A percentile compares a stretch with the other conserved stretches of the same genome.
phyloP scores from a whole-genome alignment of 2,888 invertebrate species.

The Lochmaea crataegi region DNA sequence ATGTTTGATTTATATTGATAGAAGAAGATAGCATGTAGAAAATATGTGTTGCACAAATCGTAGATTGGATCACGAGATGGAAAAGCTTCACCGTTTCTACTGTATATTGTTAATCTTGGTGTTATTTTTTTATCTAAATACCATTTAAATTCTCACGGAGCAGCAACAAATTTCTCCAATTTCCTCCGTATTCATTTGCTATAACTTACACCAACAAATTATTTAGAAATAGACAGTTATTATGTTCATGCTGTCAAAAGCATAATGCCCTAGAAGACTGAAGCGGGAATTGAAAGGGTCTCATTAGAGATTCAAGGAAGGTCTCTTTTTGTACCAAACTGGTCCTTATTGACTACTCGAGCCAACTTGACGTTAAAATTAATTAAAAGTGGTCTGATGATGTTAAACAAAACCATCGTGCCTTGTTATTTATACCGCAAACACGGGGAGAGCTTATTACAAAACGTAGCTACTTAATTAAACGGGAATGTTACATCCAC shows the following conservation, averaged over 20 bases:
- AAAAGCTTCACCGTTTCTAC: too few species aligned
- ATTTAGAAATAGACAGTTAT: slow-evolving; percentile 19
- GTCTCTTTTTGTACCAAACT: slow-evolving; percentile 53
- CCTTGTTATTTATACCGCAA: slow-evolving; percentile 44
- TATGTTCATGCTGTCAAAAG: slow-evolving; percentile 17
- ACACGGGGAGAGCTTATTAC: slow-evolving; percentile 41
- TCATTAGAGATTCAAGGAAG: slow-evolving; percentile 55
- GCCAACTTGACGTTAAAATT: slow-evolving; percentile 57
- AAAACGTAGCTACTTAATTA: slow-evolving; percentile 41
- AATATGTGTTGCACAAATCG: too few species aligned
- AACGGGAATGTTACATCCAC: slow-evolving; percentile 15
- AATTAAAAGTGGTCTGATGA: slow-evolving; percentile 55
- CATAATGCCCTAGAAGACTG: slow-evolving; percentile 13
- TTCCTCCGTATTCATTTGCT: not conserved
- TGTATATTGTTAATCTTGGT: too few species aligned
- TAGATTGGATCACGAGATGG: too few species aligned
- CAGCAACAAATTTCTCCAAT: too few species aligned
- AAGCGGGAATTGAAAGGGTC: slow-evolving; percentile 36
- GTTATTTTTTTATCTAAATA: not conserved
- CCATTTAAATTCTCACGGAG: too few species aligned
- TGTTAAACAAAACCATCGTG: slow-evolving; percentile 24
- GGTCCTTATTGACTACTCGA: slow-evolving; percentile 53
- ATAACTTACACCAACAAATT: slow-evolving; percentile 7
- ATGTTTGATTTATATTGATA: too few species aligned
- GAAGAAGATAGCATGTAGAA: too few species aligned